phyloP scores from a whole-genome alignment of 2,888 invertebrate species.

The Hemithea aestivaria region DNA sequence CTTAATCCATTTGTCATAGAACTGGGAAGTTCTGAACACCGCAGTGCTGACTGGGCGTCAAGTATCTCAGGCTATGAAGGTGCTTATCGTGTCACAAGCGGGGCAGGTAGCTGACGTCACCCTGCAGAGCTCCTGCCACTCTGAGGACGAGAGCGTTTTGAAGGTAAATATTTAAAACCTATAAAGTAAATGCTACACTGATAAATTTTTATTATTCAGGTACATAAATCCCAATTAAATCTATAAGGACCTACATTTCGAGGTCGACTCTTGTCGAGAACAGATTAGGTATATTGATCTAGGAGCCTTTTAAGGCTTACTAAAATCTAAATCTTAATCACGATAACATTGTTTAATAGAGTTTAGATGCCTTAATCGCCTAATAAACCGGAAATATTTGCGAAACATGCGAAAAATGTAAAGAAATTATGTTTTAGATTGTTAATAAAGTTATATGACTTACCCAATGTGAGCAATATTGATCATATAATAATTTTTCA shows the following conservation, averaged over 20 bases:
- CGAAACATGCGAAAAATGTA: conserved; percentile 1
- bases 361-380: too few relatives aligned
- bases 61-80: conserved; percentile 96
- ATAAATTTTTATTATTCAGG: too few relatives aligned
- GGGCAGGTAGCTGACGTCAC: conserved; percentile 97
- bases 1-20: conserved; percentile 75
- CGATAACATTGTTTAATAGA: too few relatives aligned
- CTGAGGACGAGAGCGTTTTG: conserved; percentile 96
- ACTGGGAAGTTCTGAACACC: conserved; percentile 96
- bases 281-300: not conserved
- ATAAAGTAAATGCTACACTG: not conserved
- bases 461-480: conserved; percentile 3
- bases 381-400: too few relatives aligned
- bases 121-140: conserved; percentile 95
- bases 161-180: conserved; percentile 82
- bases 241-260: too few relatives aligned
- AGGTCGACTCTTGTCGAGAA: not conserved
- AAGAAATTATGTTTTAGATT: not conserved
- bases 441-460: conserved; percentile 8
- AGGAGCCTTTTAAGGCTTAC: too few relatives aligned
- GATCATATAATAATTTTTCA: conserved; percentile 15
- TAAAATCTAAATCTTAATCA: too few relatives aligned
- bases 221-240: not conserved
- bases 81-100: conserved; percentile 95
- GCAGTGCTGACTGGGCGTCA: conserved; percentile 96